Conservation (phyloP, 2,888 invertebrate species). For the Caenorhabditis uteleia region DNA sequence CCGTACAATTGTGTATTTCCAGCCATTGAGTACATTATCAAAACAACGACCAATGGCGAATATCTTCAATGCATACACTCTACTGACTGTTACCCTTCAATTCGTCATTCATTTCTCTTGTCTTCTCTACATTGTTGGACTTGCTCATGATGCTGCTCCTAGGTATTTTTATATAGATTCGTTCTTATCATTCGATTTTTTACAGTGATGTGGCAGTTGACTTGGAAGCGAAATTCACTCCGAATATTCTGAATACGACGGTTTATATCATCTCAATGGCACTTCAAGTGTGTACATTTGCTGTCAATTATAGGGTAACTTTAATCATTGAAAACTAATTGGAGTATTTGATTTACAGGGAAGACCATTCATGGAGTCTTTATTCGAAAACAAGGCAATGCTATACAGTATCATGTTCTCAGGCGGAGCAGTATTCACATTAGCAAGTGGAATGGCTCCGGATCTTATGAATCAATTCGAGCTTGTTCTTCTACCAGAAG, state of each 20-base stretch:
- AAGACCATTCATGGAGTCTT: conserved; percentile 96
- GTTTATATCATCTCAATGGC: conserved; percentile 98
- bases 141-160: conserved; percentile 69
- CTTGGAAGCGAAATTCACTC: conserved; percentile 77
- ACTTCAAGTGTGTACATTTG: conserved; percentile 95
- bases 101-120: conserved; percentile 92
- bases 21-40: conserved; percentile 89
- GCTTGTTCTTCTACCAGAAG: conserved; percentile 89
- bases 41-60: conserved; percentile 93
- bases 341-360: conserved; percentile 77
- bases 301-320: conserved; percentile 93
- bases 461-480: conserved; percentile 89
- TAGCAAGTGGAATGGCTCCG: conserved; percentile 80
- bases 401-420: conserved; percentile 88
- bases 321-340: not conserved
- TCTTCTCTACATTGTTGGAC: conserved; percentile 83
- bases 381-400: conserved; percentile 88
- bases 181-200: conserved; percentile 5
- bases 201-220: conserved; percentile 61
- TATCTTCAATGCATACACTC: conserved; percentile 96
- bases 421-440: conserved; percentile 81
- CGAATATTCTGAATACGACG: conserved; percentile 93
- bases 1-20: conserved; percentile 54
- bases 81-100: conserved; percentile 90
- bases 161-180: conserved; percentile 37